Percentiles rank a stretch among this genome's conserved stretches.
phyloP scores from a whole-genome alignment of 2,888 invertebrate genomes.

The Theodoxus fluviatilis region DNA sequence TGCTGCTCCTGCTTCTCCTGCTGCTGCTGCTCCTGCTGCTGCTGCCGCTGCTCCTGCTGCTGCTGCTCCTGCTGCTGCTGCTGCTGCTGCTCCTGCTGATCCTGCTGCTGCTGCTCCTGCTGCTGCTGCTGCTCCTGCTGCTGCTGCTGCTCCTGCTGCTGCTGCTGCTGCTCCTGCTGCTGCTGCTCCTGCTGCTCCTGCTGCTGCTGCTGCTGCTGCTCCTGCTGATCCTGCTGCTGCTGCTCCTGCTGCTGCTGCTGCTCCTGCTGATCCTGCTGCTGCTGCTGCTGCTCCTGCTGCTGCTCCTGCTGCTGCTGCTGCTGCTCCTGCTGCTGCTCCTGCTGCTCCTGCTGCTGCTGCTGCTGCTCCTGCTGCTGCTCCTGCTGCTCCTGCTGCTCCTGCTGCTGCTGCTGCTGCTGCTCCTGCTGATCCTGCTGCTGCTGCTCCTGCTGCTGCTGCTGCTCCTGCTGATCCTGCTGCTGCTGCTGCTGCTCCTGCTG shows the following conservation, averaged over 20 bases:
- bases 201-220: neutral
- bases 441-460: neutral
- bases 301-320: neutral
- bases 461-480: neutral
- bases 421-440: neutral
- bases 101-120: neutral
- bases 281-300: conserved; percentile 4
- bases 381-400: neutral
- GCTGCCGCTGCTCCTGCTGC: conserved; percentile 12
- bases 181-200: neutral
- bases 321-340: neutral
- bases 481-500: neutral
- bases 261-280: conserved; percentile 17
- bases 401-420: conserved; percentile 2
- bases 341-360: neutral
- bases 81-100: neutral
- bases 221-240: neutral
- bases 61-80: conserved; percentile 17
- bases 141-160: neutral
- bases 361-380: neutral
- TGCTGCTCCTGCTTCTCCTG: neutral
- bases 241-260: neutral
- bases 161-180: neutral
- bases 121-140: conserved; percentile 4
- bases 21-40: neutral